Evolutionary conservation across 30 jellyfish, hydroid and myxozoan genomes (phyloP).

Genomic region (Clytia hemisphaerica): DNA sequence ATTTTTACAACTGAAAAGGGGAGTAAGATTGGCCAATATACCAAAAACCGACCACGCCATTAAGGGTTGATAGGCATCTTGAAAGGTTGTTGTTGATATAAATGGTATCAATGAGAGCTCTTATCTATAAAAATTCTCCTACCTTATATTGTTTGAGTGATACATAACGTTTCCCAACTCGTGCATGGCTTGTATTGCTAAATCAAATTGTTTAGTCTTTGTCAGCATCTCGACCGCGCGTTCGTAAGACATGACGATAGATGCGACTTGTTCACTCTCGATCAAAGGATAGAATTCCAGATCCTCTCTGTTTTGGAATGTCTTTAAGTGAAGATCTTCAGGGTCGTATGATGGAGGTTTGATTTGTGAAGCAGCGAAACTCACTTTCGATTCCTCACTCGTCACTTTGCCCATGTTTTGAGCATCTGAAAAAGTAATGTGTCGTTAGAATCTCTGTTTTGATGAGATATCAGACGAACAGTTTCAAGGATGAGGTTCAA

Average conservation of each 20-base stretch:
- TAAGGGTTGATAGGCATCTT: no score
- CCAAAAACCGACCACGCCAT: no score
- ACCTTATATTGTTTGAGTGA: constrained; percentile 53
- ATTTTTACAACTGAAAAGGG: no score
- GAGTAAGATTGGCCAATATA: no score
- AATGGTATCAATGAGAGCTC: neutral
- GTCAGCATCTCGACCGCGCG: constrained; percentile 56
- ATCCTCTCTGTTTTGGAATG: constrained; percentile 48
- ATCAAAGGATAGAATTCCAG: constrained; percentile 58
- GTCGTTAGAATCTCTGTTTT: no score
- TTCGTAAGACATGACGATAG: constrained; percentile 58
- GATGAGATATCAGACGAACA: no score
- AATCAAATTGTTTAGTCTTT: constrained; percentile 24
- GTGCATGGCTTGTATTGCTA: constrained; percentile 88
- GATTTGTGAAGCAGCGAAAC: constrained; percentile 54
- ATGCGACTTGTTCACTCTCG: constrained; percentile 38
- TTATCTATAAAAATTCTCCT: neutral
- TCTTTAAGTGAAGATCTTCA: constrained; percentile 23
- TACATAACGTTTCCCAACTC: constrained; percentile 75
- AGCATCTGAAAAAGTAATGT: no score
- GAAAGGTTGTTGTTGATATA: neutral
- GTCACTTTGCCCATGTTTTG: no score
- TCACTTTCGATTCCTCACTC: constrained; percentile 21
- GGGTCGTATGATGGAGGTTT: constrained; percentile 63
- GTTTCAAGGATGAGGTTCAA: no score